Evolutionary conservation across 2,888 invertebrate genomes (phyloP).

Genomic region (Xestia sexstrigata): DNA sequence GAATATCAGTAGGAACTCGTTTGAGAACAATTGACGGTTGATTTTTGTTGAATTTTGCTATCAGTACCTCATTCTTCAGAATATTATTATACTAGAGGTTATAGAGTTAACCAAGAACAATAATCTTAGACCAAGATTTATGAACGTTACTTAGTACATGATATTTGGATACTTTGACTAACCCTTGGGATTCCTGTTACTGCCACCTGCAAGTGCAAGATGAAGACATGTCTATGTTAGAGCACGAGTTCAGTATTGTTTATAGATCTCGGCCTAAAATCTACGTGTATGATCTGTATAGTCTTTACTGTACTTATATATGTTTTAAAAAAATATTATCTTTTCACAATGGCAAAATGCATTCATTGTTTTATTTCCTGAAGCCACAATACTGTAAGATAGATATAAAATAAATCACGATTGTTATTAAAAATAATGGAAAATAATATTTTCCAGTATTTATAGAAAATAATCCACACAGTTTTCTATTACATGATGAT

Average conservation of each 20-base stretch:
- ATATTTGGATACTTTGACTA: neutral
- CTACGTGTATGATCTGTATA: neutral
- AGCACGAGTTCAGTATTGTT: neutral
- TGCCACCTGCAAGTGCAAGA: neutral
- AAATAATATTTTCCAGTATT: neutral
- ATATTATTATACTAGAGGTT: neutral
- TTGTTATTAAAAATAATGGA: constrained; percentile 1
- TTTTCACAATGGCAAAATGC: neutral
- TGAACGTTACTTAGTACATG: neutral
- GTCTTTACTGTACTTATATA: too few species aligned
- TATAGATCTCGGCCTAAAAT: too few species aligned
- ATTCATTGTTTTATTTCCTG: constrained; percentile 1
- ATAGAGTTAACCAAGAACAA: neutral
- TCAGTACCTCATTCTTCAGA: neutral
- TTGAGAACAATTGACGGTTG: neutral
- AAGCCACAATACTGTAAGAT: neutral
- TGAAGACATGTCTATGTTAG: neutral
- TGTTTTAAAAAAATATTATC: neutral
- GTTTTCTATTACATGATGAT: constrained; percentile 1
- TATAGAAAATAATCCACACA: too few species aligned
- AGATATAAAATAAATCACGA: neutral
- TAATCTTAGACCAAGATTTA: neutral
- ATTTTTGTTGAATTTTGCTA: neutral
- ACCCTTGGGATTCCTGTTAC: too few species aligned
- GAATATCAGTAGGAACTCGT: neutral